These are phyloP conservation scores for Elephantulus edwardii DNA, from an alignment of 2,113 vertebrate species.

Conservation along the genomic window DNA sequence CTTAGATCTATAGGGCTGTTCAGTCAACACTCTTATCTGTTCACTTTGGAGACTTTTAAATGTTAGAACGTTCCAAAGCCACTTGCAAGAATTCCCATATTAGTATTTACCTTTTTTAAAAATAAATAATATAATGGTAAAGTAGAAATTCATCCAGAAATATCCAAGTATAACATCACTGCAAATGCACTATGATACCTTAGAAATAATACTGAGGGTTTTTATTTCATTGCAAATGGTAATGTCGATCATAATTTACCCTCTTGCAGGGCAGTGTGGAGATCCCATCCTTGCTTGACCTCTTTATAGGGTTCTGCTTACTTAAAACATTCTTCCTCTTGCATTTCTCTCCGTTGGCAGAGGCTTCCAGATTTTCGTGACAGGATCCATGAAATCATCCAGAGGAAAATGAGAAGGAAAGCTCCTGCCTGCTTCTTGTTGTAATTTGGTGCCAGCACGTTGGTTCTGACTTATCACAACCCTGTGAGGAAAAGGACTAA, in stretches of 20 bases:
- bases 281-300: fast-evolving
- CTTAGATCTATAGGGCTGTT: not conserved
- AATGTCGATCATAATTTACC: not conserved
- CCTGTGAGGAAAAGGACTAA: no score
- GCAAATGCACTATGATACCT: not conserved
- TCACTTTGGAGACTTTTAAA: not conserved
- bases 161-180: not conserved
- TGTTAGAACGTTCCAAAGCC: not conserved
- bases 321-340: not conserved
- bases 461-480: no score
- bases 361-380: not conserved
- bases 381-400: not conserved
- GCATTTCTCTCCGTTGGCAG: not conserved
- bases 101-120: not conserved
- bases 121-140: not conserved
- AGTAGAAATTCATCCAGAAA: not conserved
- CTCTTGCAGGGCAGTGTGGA: not conserved
- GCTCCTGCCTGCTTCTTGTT: no score
- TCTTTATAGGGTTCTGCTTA: not conserved
- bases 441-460: no score
- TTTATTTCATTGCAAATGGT: not conserved
- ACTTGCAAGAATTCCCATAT: not conserved
- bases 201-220: not conserved
- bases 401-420: not conserved
- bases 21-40: not conserved